Base-by-base conservation (phyloP, 1,140 invertebrate genomes). In the Bombus ignitus region DNA sequence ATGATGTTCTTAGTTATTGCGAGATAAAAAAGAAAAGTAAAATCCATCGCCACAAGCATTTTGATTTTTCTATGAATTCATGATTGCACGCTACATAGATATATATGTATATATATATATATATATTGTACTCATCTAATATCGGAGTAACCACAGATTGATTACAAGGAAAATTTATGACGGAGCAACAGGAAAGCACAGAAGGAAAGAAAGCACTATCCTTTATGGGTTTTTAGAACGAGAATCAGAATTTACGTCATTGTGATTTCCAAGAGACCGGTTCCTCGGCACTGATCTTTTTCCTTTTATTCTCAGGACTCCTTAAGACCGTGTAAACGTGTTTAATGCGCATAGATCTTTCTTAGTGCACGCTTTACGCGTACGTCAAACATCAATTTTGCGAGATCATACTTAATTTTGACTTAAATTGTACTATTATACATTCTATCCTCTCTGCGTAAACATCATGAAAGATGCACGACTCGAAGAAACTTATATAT, bases 191-290 rank as follows among this genome's bases (percentile, higher is more conserved):
- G 57, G 39, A 72, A 59, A 18, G 39, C 1, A 59, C 35, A 79
- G 32, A 57, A 79, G 72, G 28, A 42, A 42, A 42, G 10, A 8
- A 9, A 42, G 9, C 39, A 39, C 47, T 57, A 47, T 62, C 53
- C 8, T 47, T 32, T 15, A 13, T 39, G 47, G 39, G 66, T 84
- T 62, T 84, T 66, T 32, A 79, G 75, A 71, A 72, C 32, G 25
- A 53, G n/a, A 78, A 6, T 70, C 65, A 62, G 66, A 72, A 80
- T 47, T 53, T 80, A 73, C 83, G 83, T 85, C 83, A 85, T n/a
- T 32, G 53, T 85, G 35, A 85, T 85, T 85, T 72, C 83, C 77
- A 44, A 79, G 82, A 86, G 84, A 86, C 80, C 85, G 79, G 85
- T 86, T 83, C 53, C 28, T 22, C 12, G 9, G 12, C 13, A n/a